Percentiles rank a stretch among this genome's conserved stretches.
Conservation (phyloP, 2,113 vertebrate species). For the Mobula hypostoma region DNA sequence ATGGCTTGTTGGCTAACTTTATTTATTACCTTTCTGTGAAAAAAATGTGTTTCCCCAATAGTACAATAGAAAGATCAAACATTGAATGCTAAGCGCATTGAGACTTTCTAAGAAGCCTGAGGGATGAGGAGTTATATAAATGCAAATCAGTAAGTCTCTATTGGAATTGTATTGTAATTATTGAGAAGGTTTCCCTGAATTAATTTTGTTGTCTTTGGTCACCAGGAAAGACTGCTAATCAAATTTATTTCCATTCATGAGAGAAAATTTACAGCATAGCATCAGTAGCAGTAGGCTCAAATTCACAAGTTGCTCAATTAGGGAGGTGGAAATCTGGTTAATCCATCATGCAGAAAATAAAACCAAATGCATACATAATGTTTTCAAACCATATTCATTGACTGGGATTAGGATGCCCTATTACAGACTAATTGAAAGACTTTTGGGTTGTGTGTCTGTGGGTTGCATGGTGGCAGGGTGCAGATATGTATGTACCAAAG, state of each 20-base stretch:
- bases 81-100: neutral
- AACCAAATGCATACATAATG: neutral
- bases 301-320: neutral
- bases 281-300: neutral
- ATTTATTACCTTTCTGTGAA: neutral
- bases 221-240: neutral
- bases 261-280: neutral
- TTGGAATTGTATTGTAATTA: neutral
- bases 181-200: neutral
- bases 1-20: neutral
- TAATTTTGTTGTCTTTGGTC: neutral
- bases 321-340: neutral
- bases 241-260: neutral
- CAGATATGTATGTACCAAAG: no score
- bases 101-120: neutral
- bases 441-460: neutral
- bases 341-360: neutral
- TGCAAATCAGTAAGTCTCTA: neutral
- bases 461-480: no score
- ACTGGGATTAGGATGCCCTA: neutral
- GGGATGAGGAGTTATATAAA: neutral
- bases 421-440: neutral
- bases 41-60: neutral
- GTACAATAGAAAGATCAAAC: neutral
- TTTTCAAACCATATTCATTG: neutral